These are phyloP conservation scores for Luscinia luscinia DNA, from an alignment of 2,797 vertebrate species.

Conservation along the genomic window DNA sequence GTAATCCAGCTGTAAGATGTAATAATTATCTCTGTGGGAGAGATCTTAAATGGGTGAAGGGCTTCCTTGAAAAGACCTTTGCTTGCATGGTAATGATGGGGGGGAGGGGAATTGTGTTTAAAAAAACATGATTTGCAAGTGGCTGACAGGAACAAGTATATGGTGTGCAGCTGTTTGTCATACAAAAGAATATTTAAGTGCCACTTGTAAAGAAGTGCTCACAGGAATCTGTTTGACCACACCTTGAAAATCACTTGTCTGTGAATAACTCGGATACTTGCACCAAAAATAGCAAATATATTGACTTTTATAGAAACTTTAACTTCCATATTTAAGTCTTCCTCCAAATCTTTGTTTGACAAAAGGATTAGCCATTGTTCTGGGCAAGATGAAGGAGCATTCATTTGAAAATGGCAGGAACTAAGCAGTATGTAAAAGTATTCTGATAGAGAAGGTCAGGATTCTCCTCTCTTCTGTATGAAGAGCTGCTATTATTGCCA, in stretches of 20 bases:
- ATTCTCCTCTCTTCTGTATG: not conserved
- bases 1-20: not conserved
- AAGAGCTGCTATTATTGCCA: not conserved
- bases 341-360: not conserved
- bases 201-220: not conserved
- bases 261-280: not conserved
- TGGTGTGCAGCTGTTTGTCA: not conserved
- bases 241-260: not conserved
- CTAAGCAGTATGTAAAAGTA: not conserved
- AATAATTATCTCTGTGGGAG: not conserved
- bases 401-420: not conserved
- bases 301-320: not conserved
- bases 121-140: not conserved
- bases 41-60: not conserved
- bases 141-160: not conserved
- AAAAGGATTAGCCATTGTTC: not conserved
- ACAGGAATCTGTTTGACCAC: not conserved
- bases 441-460: not conserved
- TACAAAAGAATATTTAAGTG: not conserved
- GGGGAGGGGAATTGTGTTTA: rapidly evolving
- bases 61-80: not conserved
- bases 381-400: not conserved
- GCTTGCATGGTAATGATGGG: not conserved
- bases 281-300: not conserved
- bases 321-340: not conserved